Base-by-base conservation (phyloP, 2,888 invertebrate species). In the Trichopria drosophilae region DNA sequence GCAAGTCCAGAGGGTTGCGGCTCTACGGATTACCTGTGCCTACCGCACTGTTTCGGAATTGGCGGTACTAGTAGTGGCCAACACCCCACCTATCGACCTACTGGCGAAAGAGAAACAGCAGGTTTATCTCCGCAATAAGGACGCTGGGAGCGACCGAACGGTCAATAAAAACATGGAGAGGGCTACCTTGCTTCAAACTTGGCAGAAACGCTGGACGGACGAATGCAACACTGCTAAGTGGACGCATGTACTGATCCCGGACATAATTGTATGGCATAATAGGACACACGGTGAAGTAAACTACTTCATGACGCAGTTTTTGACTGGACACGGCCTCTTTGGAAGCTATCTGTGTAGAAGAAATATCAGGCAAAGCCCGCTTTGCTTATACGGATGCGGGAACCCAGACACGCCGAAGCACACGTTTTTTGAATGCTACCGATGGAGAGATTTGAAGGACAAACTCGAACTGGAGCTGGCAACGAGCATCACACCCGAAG, bases 181-280 rank as follows among this genome's bases (percentile, higher is more conserved):
- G 3, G 23, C 9, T 10, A 43, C 34, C n/a, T 9, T 29, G 9
- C n/a, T n/a, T n/a, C n/a, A 12, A 40, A 24, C 20, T 5, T 47
- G 50, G 50, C 44, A 50, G 26, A 1, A 18, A 9, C 12, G 19
- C 12, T 50, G 50, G 50, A 29, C 22, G 15, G n/a, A 23, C 9
- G n/a, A n/a, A 31, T 45, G 44, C 3, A 22, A 15, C 23, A 47
- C 32, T 12, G 50, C 44, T 10, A 48, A 44, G 35, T 50, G 50
- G 50, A 45, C 29, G 13, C 15, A 48, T 31, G 36, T 35, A 9
- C 13, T 34, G n/a, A 34, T 45, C 19, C 26, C 41, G 9, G n/a
- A 24, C 7, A 24, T 40, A 10, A 16, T 9, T 40, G 15, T 3
- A 6, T 40, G 40, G 40, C 3, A 12, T 13, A 40, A 20, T 26